Base-by-base conservation (phyloP, 1,140 invertebrate genomes). In the Nasonia giraulti region DNA sequence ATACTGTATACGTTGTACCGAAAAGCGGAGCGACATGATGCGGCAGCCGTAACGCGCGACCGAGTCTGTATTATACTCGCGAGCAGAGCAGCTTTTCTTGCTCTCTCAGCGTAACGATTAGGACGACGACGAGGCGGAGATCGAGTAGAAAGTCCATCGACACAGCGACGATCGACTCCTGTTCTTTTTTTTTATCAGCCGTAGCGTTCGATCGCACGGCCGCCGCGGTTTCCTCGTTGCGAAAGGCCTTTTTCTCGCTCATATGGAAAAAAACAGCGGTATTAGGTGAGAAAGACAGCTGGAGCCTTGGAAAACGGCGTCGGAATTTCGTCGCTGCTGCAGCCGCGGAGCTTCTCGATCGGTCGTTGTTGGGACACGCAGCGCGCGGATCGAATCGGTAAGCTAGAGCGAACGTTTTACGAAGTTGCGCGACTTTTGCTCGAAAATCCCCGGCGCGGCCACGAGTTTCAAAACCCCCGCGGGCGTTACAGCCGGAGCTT, bases 171-270 rank as follows among this genome's bases (percentile, higher is more conserved):
- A 27, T 62, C 20, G 17, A 62, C 33, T 82, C 31, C 12, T 12
- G 17, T 50, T 83, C 20, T 77, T 50, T 50, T 40, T 69, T 80
- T 82, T 47, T 14, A 2, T 75, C 73, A 27, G 14, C 74, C 6
- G 0, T 71, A 27, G 27, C 27, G 27, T 27, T 27, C 55, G 55
- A 62, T 62, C 55, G 55, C 55, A 20, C 55, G 17, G 20, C 20
- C 17, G 55, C 55, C 17, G 55, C 44, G 50, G 20, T 27, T 20
- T 73, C 66, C 62, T 78, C 31, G 20, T 83, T 80, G 17, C 69
- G 80, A 83, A 88, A 88, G 44, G 31, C 79, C 78, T 87, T 87
- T 83, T 80, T 44, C 33, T 37, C 33, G 33, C 33, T 37, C 11
- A 33, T 44, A 23, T 2, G 20, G 20, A 37, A 74, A 87, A 80